Base-by-base conservation (phyloP, 2,888 invertebrate species). In the Diplolepis rosae region DNA sequence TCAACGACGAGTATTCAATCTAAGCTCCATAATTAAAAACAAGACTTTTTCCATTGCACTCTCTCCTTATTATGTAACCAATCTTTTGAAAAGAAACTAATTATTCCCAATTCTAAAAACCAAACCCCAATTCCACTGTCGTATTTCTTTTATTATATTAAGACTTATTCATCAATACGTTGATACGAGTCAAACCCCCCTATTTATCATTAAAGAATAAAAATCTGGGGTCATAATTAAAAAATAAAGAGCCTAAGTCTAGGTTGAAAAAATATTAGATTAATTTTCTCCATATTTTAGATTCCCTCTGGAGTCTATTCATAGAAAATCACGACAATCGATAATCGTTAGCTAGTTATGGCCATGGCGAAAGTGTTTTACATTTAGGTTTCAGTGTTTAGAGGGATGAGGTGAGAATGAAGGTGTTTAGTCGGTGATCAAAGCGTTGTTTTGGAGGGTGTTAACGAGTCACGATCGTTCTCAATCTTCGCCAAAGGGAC, bases 401-500 rank as follows among this genome's bases (percentile, higher is more conserved):
- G 22, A 24, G 35, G 24, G 35, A n/a, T 22, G 39, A 61, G 35
- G 39, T n/a, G 61, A 24, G 61, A 39, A 61, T 61, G 61, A 61
- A 61, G 39, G 61, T 39, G 61, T 61, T 39, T 39, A 61, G 61
- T 61, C 61, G 61, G 61, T 61, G 61, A 39, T 61, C 61, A 61
- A 6, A 5, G 39, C 24, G 61, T 61, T 61, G 61, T 61, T 61
- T 61, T 61, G 24, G n/a, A 61, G 61, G 69, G 76, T 77, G 79
- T 77, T 80, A 79, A 80, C 79, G 77, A 79, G 78, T 79, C 75
- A 77, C 73, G 76, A 79, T 78, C 78, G 72, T 50, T 70, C 69
- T 66, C 66, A 32, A 67, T 75, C 74, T 74, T 73, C 72, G 35
- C 48, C 52, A 30, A 61, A 69, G 69, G 76, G 79, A 74, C 65